These are phyloP conservation scores for Ommatoiulus sabulosus DNA, from an alignment of 2,888 invertebrate genomes.

Conservation along the genomic window DNA sequence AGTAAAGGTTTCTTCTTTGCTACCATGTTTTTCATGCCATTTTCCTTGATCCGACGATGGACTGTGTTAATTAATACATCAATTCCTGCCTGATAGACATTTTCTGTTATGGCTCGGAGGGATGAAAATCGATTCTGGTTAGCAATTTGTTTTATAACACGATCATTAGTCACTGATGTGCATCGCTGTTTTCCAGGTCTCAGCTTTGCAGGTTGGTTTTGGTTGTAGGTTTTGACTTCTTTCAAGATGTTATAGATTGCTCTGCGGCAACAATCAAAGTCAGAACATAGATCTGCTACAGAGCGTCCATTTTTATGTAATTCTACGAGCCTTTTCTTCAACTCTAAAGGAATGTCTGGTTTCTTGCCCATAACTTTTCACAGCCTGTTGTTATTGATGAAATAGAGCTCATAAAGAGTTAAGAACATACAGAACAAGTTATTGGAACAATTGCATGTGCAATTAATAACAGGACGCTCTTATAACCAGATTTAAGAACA, in stretches of 20 bases:
- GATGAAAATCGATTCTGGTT: neutral
- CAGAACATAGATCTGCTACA: slow-evolving; percentile 3
- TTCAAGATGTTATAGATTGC: neutral
- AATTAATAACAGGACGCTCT: neutral
- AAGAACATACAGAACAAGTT: too few species aligned
- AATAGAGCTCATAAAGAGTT: too few species aligned
- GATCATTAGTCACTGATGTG: neutral
- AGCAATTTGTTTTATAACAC: neutral
- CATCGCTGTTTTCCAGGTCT: neutral
- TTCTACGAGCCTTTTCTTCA: slow-evolving; percentile 20
- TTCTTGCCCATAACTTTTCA: slow-evolving; percentile 22
- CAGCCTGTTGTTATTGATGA: neutral
- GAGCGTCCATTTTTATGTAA: neutral
- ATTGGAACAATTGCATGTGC: too few species aligned
- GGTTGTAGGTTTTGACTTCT: neutral
- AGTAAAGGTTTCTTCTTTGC: neutral
- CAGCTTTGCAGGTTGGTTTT: neutral
- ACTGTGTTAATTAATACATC: neutral
- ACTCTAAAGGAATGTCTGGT: slow-evolving; percentile 2
- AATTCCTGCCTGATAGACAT: neutral
- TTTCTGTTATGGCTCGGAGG: neutral
- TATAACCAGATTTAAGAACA: neutral
- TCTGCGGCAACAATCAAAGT: neutral
- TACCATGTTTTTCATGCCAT: neutral
- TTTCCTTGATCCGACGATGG: neutral